phyloP scores from a whole-genome alignment of 2,797 vertebrate species.

The Spondyliosoma cantharus region DNA sequence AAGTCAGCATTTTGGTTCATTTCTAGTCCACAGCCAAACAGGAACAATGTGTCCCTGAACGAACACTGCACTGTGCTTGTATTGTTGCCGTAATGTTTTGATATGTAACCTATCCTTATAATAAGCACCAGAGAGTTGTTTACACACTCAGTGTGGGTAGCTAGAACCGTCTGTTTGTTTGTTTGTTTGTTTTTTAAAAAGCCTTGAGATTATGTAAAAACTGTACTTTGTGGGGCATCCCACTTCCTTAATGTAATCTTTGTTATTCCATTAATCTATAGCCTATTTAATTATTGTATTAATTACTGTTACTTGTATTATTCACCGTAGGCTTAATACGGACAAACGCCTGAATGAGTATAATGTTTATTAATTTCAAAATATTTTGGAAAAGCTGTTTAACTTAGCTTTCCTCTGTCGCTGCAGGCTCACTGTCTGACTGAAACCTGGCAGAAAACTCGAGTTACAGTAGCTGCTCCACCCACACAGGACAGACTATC shows the following conservation, averaged over 20 bases:
- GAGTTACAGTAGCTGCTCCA: background rate
- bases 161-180: background rate
- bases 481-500: background rate
- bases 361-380: too few relatives aligned
- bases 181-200: background rate
- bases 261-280: too few relatives aligned
- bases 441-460: too few relatives aligned
- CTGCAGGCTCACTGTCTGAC: too few relatives aligned
- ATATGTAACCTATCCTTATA: background rate
- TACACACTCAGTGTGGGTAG: background rate
- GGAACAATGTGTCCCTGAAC: background rate
- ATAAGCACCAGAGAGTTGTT: background rate
- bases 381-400: too few relatives aligned
- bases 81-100: background rate
- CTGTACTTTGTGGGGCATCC: background rate
- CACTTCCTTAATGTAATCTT: background rate
- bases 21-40: background rate
- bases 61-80: background rate
- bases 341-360: too few relatives aligned
- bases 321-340: background rate
- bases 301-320: background rate
- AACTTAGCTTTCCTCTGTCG: too few relatives aligned
- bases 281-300: background rate
- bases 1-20: background rate
- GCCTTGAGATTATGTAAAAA: background rate